Evolutionary conservation across 1,140 invertebrate genomes (phyloP), one percentile per base, ranked within the genome.

Genomic region (Orius insidiosus): DNA sequence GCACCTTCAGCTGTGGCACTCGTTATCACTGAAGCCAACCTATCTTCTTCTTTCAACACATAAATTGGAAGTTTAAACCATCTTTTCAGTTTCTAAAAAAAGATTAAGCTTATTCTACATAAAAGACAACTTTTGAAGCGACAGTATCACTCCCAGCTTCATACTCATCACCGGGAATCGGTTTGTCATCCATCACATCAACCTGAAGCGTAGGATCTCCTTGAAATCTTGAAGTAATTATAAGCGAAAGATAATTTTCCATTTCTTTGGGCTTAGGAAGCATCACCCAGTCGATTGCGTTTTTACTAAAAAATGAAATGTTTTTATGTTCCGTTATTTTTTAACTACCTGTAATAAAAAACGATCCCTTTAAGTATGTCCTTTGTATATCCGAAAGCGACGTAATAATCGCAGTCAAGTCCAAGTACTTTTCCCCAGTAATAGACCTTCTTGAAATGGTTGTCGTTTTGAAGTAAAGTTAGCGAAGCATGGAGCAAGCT

Each of bases 341-440:
- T 31, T 30, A 24, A 53, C 3, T 60, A 68, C 67, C 66, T 69
- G 55, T 83, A 85, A 59, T 76, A 82, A 59, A 73, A 84, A 33
- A 68, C 68, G 51, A 69, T 67, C 50, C 73, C 72, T 18, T 62
- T 57, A 2, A 83, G 55, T 24, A 71, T 76, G 55, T 85, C 78
- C 37, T 68, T 74, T 13, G 65, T 63, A 47, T 76, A 78, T 10
- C 80, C 80, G 55, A 71, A 81, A 2, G 77, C 74, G 34, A 85
- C 69, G 54, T 78, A 76, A 56, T 85, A 85, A 62, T 84, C 80
- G 5, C 61, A 65, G 35, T 71, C 65, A 0, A 67, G 60, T 0
- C 77, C 80, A 45, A 72, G 68, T 33, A 85, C 74, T 56, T 70
- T 70, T 1, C 80, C 81, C 77, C 78, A 82, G 50, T 82, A 80